Evolutionary conservation across 2,113 vertebrate genomes (phyloP), one percentile per base, ranked within the genome.

Genomic region (Electrona antarctica): DNA sequence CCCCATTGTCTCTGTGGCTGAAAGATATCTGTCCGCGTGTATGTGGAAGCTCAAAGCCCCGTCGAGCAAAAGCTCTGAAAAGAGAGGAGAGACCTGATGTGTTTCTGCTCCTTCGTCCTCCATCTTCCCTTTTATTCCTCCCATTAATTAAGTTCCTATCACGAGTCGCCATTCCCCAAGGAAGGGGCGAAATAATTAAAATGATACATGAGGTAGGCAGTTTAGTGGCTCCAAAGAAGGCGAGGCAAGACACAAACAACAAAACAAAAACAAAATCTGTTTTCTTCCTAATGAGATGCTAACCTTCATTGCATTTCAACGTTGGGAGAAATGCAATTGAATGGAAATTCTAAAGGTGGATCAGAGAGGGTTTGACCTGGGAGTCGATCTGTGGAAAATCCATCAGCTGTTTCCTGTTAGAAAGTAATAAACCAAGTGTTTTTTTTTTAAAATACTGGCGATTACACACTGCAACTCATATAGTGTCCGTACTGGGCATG

Each of bases 161-260:
- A 88, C 81, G 73, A 54, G 77, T 46, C 49, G 8, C 59, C 60
- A 69, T 77, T 88, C 93, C 89, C 85, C 64, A 85, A 89, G 91
- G 91, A 93, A 89, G 84, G 75, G 74, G 81, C 89, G 91, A 91
- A 93, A 89, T 93, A 92, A 94, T 94, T 93, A 91, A 90, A 92
- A 87, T 86, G 83, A 91, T 93, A 75, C 89, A 91, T 82, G 91
- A 92, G 78, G 89, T 47, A 89, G 88, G 88, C 89, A 92, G 80
- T 91, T 92, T 85, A 86, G 90, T 89, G 83, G 89, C 88, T 90
- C 82, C 77, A 73, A 91, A 91, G 2, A 41, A 41, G 33, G 33
- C 33, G 33, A 41, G 33, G 5, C 33, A 6, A 41, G 33, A 93
- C 33, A 41, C 33, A 41, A 0, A 41, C 1, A 41, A 41, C 33